phyloP scores from a whole-genome alignment of 2,797 vertebrate genomes.

The Falco concolor region DNA sequence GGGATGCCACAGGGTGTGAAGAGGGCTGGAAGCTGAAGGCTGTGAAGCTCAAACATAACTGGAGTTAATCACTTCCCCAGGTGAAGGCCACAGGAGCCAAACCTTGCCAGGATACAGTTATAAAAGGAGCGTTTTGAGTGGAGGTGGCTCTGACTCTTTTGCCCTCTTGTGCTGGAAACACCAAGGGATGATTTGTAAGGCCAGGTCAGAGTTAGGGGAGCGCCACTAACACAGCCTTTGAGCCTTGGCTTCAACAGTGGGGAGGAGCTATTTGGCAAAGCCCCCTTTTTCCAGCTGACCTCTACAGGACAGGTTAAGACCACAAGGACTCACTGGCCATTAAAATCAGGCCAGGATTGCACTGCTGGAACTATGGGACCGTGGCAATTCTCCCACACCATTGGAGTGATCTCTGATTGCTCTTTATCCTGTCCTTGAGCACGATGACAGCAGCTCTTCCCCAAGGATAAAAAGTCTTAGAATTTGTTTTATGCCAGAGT shows the following conservation, averaged over 20 bases:
- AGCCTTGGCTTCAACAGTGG: background rate
- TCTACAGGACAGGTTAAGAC: background rate
- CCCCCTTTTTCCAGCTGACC: background rate
- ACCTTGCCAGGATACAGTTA: background rate
- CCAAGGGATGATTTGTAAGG: background rate
- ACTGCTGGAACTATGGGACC: background rate
- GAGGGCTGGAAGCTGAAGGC: background rate
- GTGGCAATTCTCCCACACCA: rapidly evolving
- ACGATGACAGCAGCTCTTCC: background rate
- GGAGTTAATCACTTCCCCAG: background rate
- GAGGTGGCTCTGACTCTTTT: background rate
- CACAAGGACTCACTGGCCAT: background rate
- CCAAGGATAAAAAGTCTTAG: background rate
- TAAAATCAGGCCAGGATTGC: background rate
- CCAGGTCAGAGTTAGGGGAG: background rate
- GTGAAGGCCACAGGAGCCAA: background rate
- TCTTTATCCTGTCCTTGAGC: background rate
- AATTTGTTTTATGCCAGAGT: background rate
- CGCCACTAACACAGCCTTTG: background rate
- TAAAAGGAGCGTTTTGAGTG: rapidly evolving
- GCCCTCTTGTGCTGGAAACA: background rate
- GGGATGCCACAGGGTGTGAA: background rate
- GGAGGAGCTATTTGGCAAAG: background rate
- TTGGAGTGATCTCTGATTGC: background rate
- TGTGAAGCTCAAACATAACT: background rate